A percentile compares a stretch with the other conserved stretches of the same genome.
Evolutionary conservation across 2,113 vertebrate genomes (phyloP).

Genomic region (Taurulus bubalis): DNA sequence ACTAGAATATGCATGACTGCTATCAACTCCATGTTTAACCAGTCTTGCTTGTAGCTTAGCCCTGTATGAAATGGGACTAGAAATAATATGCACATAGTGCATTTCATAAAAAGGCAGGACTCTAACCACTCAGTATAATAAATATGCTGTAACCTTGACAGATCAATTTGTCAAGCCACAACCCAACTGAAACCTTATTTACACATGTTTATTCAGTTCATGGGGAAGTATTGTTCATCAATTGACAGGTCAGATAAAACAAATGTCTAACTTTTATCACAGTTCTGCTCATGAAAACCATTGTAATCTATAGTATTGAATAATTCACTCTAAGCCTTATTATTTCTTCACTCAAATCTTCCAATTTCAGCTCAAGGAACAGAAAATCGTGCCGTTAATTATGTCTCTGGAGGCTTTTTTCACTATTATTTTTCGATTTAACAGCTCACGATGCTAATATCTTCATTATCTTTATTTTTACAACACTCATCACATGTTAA

Average conservation of each 20-base stretch:
- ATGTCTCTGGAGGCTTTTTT: background rate
- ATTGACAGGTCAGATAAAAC: background rate
- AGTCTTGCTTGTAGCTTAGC: constrained; percentile 37
- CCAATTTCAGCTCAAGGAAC: background rate
- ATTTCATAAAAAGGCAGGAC: constrained; percentile 33
- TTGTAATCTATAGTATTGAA: background rate
- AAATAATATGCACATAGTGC: constrained; percentile 15
- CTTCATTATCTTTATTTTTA: background rate
- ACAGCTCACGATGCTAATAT: background rate
- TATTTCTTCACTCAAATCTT: background rate
- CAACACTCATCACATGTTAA: background rate
- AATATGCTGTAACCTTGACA: constrained; percentile 35
- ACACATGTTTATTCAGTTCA: constrained; percentile 41
- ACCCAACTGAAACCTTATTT: constrained; percentile 48
- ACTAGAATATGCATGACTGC: constrained; percentile 76
- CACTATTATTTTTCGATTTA: background rate
- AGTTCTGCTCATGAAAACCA: background rate
- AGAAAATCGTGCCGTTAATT: background rate
- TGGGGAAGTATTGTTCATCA: background rate
- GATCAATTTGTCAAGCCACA: constrained; percentile 46
- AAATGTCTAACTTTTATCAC: background rate
- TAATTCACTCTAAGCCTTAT: background rate
- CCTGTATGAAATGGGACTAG: constrained; percentile 24
- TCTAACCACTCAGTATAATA: constrained; percentile 15
- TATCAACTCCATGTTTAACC: constrained; percentile 69